Base-by-base conservation (phyloP, 2,888 invertebrate genomes). In the Bruchidius siliquastri region DNA sequence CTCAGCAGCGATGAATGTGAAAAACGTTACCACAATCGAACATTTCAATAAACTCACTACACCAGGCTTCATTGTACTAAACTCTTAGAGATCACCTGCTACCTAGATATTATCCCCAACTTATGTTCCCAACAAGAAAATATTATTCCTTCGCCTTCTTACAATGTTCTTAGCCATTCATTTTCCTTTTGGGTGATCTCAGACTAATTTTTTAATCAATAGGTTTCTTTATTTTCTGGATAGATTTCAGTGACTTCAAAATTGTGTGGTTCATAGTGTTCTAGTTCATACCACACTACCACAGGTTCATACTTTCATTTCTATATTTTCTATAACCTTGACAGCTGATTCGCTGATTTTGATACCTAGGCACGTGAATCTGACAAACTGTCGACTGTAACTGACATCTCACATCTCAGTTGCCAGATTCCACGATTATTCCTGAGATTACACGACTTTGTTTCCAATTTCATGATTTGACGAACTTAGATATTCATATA, bases 1-100 rank as follows among this genome's bases (percentile, higher is more conserved):
- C 21, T 79, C 79, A 67, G 74, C 76, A 20, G 21, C 71, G 71
- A 72, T 70, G 21, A 74, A 68, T n/a, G 70, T 72, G 26, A 66
- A 73, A 71, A 70, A 73, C 21, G 69, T 74, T 32, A 74, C 2
- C 69, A 76, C 21, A 13, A 73, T 21, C 32, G 68, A 22, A 71
- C 73, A 75, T 74, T 68, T 75, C 69, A 71, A 70, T 20, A 68
- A 69, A 68, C 49, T 49, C 18, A 1, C 49, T 49, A 18, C 49
- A 18, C 8, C 18, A 49, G 6, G 49, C 18, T 49, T 13, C 49
- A 49, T 49, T 49, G 49, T 49, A 49, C 18, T 49, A 18, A 13
- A 49, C 13, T 13, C 49, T 4, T 26, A 26, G 8, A 26, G n/a
- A 4, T 26, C 26, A 26, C 49, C 18, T 49, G 13, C 49, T 49